Evolutionary conservation across 1,140 invertebrate genomes (phyloP).

Genomic region (Eumaeus atala): DNA sequence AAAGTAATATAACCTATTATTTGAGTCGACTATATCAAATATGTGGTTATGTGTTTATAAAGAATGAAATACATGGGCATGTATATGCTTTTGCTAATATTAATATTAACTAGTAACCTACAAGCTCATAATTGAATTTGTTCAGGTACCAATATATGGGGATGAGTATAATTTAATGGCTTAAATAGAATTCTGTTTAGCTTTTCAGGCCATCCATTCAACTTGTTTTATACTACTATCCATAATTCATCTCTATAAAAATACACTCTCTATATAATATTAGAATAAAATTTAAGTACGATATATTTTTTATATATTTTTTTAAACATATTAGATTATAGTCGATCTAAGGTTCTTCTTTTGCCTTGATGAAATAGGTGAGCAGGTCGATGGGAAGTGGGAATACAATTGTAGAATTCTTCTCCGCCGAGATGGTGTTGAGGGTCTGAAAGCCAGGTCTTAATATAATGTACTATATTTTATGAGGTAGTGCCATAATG

Average conservation of each 20-base stretch:
- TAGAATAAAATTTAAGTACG: neutral
- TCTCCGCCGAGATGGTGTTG: slow-evolving; percentile 92
- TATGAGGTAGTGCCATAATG: no score
- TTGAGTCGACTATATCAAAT: no score
- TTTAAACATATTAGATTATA: neutral
- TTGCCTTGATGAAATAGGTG: slow-evolving; percentile 65
- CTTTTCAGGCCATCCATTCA: neutral
- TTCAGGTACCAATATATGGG: no score
- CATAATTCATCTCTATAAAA: slow-evolving; percentile 1
- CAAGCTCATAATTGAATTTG: no score
- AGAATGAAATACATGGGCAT: no score
- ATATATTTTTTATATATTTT: neutral
- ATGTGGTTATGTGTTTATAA: no score
- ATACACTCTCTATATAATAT: slow-evolving; percentile 1
- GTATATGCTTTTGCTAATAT: no score
- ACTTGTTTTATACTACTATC: slow-evolving; percentile 3
- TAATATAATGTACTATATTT: no score
- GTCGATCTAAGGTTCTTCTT: slow-evolving; percentile 30
- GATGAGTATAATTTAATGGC: no score
- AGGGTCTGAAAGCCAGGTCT: slow-evolving; percentile 81
- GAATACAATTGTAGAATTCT: slow-evolving; percentile 95
- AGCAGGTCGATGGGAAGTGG: slow-evolving; percentile 87
- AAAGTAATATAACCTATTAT: no score
- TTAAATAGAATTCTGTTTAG: neutral
- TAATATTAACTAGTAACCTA: no score